A percentile compares a stretch with the other conserved stretches of the same genome.
Conservation (phyloP, 2,797 vertebrate species). For the Chiloscyllium punctatum region DNA sequence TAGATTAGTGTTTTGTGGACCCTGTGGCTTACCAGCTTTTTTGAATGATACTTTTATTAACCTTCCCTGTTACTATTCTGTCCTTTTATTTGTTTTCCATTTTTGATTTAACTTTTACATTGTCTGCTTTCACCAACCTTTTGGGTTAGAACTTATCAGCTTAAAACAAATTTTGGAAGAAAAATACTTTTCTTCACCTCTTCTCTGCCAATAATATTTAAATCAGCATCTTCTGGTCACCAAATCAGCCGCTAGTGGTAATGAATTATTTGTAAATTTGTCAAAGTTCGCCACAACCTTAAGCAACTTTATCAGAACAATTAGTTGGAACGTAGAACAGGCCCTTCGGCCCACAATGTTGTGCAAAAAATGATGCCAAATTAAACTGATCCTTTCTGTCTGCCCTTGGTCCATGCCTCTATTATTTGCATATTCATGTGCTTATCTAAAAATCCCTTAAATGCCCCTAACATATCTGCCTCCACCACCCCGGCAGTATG, state of each 20-base stretch:
- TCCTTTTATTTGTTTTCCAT: background rate
- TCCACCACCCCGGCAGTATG: too few species aligned
- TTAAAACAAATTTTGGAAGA: background rate
- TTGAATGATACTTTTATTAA: background rate
- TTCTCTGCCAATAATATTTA: background rate
- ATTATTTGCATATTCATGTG: too few species aligned
- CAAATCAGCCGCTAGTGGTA: background rate
- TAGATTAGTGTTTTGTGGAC: background rate
- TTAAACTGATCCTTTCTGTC: too few species aligned
- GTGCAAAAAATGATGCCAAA: too few species aligned
- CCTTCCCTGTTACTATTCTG: background rate
- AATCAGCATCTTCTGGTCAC: background rate
- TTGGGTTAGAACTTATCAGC: background rate
- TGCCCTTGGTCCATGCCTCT: too few species aligned
- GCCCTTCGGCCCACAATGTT: too few species aligned
- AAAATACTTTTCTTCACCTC: background rate
- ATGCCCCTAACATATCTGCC: too few species aligned
- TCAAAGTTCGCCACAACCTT: background rate
- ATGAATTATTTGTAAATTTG: background rate
- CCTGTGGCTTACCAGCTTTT: background rate
- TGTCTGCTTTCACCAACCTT: background rate
- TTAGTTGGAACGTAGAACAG: background rate
- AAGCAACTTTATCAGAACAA: background rate
- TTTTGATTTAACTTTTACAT: background rate
- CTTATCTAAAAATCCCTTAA: too few species aligned